These are phyloP conservation scores for Cydia splendana DNA, from an alignment of 1,140 invertebrate species.

Conservation along the genomic window DNA sequence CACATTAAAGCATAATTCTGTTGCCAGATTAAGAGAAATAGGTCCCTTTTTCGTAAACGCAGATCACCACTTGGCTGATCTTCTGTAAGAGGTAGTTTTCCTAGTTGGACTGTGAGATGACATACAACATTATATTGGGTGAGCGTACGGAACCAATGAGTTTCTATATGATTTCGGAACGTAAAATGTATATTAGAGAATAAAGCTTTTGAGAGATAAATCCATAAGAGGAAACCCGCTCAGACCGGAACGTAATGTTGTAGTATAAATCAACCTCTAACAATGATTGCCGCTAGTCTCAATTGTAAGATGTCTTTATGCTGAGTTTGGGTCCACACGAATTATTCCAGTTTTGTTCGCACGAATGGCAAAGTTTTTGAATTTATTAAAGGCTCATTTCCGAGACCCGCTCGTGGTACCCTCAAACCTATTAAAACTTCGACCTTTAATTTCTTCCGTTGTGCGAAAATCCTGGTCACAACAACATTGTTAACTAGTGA, in stretches of 20 bases:
- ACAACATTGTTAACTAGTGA: constrained; percentile 10
- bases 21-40: too few species aligned
- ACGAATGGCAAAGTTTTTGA: constrained; percentile 31
- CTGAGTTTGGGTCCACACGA: constrained; percentile 10
- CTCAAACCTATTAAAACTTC: constrained; percentile 30
- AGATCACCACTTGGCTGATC: too few species aligned
- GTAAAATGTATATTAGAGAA: neutral
- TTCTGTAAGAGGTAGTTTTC: too few species aligned
- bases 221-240: neutral
- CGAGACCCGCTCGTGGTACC: constrained; percentile 23
- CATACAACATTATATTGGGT: too few species aligned
- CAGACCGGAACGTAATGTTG: neutral
- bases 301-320: constrained; percentile 27
- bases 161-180: neutral
- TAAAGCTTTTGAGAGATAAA: neutral
- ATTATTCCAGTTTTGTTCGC: constrained; percentile 26
- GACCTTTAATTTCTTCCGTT: constrained; percentile 31
- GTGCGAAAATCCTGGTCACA: constrained; percentile 21
- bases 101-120: too few species aligned
- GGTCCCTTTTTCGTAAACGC: too few species aligned
- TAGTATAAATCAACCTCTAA: constrained; percentile 24
- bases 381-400: constrained; percentile 33
- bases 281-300: constrained; percentile 26
- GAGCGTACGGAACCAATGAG: too few species aligned
- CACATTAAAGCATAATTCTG: too few species aligned